phyloP scores from a whole-genome alignment of 2,888 invertebrate species.

The Pediacus dermestoides region DNA sequence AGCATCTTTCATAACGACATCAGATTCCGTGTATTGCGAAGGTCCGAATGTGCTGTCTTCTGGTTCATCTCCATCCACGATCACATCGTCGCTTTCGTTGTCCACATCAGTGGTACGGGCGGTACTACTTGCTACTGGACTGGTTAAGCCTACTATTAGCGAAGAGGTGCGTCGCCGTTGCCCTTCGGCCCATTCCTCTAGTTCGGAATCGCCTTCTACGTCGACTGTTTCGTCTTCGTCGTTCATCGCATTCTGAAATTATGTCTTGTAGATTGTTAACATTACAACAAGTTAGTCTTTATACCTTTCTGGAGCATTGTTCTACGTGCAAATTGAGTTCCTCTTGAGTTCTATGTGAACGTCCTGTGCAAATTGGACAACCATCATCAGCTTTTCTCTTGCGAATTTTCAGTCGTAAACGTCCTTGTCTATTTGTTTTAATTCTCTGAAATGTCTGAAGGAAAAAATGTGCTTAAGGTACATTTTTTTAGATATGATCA shows the following conservation, averaged over 20 bases:
- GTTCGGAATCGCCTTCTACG: constrained; percentile 59
- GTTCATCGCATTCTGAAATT: constrained; percentile 33
- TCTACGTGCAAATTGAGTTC: constrained; percentile 63
- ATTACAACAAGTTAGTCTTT: constrained; percentile 7
- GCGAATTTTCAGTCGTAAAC: constrained; percentile 63
- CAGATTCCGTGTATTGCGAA: constrained; percentile 47
- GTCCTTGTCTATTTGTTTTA: constrained; percentile 65
- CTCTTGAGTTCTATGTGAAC: constrained; percentile 55
- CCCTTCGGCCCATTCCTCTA: constrained; percentile 56
- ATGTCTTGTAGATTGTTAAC: not conserved
- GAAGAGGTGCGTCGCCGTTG: constrained; percentile 43
- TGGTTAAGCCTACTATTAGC: constrained; percentile 31
- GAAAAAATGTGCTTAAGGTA: constrained; percentile 9
- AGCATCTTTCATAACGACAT: constrained; percentile 41
- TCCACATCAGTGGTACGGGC: constrained; percentile 41
- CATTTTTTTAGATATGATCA: no score
- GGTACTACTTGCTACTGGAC: constrained; percentile 42
- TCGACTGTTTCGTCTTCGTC: constrained; percentile 70
- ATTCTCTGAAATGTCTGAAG: constrained; percentile 66
- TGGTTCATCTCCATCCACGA: constrained; percentile 49
- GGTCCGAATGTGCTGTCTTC: constrained; percentile 47
- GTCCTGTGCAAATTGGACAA: constrained; percentile 65
- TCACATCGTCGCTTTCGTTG: constrained; percentile 47
- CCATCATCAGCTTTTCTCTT: constrained; percentile 63
- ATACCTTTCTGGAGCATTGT: constrained; percentile 58